Conservation (phyloP, 2,113 vertebrate genomes). For the Equus przewalskii region DNA sequence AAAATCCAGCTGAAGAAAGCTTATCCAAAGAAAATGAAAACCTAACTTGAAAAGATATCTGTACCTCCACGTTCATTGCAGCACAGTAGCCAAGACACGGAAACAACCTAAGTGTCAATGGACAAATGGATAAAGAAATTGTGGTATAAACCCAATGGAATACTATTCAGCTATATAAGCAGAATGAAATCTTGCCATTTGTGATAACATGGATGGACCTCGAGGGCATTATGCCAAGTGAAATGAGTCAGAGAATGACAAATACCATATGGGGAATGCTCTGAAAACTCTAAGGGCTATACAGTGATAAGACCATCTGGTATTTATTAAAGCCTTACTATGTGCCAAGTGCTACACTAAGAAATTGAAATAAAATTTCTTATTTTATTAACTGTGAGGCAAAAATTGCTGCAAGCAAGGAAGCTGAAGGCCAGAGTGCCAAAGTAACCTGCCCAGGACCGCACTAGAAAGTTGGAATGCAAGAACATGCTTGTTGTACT, state of each 20-base stretch:
- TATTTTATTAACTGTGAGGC: slow-evolving; percentile 5
- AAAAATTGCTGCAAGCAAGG: not conserved
- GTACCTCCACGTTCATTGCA: no score
- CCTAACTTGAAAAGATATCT: no score
- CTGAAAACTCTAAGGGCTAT: not conserved
- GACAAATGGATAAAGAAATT: no score
- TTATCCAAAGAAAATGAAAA: no score
- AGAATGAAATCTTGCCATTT: no score
- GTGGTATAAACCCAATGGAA: no score
- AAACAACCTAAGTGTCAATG: no score
- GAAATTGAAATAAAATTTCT: slow-evolving; percentile 13
- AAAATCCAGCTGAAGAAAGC: not conserved
- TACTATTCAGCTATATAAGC: no score
- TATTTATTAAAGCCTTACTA: slow-evolving; percentile 14
- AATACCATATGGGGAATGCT: not conserved
- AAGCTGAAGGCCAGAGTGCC: not conserved
- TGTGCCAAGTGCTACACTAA: not conserved
- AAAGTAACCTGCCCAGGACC: not conserved
- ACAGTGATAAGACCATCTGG: not conserved
- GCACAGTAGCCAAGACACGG: no score
- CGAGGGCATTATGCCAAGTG: no score
- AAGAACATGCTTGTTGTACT: not conserved
- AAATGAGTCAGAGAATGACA: no score
- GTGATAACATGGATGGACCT: no score
- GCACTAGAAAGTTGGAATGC: not conserved